Evolutionary conservation across 2,888 invertebrate genomes (phyloP).

Genomic region (Rhaphigaster nebulosa): DNA sequence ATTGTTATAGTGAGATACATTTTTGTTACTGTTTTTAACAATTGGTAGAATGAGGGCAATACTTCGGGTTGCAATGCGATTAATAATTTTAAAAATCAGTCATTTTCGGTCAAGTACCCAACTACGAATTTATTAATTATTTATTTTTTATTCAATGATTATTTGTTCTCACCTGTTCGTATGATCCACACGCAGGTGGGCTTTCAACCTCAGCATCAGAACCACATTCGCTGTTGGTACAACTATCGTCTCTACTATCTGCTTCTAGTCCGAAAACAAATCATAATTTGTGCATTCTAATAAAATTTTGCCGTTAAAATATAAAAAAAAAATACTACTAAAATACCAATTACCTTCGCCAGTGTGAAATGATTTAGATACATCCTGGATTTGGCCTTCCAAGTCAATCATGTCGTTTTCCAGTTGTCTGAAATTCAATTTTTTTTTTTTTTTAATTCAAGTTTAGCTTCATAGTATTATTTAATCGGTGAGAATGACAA

Average conservation of each 20-base stretch:
- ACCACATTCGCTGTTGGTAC: constrained; percentile 1
- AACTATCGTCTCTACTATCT: not conserved
- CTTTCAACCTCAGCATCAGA: not conserved
- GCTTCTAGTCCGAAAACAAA: not conserved
- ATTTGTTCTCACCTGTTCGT: not conserved
- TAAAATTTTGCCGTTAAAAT: not conserved
- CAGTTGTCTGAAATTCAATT: constrained; percentile 66
- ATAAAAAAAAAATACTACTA: not conserved
- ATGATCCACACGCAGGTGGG: not conserved
- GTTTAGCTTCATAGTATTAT: too few relatives aligned
- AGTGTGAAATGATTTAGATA: constrained; percentile 64
- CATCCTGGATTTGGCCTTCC: constrained; percentile 67
- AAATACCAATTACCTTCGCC: not conserved
- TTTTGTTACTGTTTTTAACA: too few relatives aligned
- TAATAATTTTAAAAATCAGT: too few relatives aligned
- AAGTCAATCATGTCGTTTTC: constrained; percentile 68
- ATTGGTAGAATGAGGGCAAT: too few relatives aligned
- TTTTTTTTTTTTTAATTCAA: too few relatives aligned
- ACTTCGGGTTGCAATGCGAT: too few relatives aligned
- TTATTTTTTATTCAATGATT: not conserved
- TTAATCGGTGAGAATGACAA: too few relatives aligned
- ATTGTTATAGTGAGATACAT: too few relatives aligned
- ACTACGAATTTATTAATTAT: not conserved
- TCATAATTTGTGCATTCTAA: not conserved
- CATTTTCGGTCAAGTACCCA: too few relatives aligned